phyloP scores from a whole-genome alignment of 2,888 invertebrate genomes.

The Caenorhabditis drosophilae region DNA sequence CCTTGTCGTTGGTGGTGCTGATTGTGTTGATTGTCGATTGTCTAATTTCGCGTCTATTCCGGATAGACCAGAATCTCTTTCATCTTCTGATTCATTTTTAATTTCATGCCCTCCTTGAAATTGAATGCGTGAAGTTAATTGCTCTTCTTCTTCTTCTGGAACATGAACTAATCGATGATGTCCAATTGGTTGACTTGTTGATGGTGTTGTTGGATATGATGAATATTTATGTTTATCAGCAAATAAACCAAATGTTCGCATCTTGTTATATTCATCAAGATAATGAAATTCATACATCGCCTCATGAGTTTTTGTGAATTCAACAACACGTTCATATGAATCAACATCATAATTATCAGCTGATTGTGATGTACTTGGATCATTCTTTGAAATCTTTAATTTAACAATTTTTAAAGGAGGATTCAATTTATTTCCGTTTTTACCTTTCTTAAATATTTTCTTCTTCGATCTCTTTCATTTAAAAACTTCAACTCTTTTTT shows the following conservation, averaged over 20 bases:
- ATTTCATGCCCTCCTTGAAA: conserved; percentile 9
- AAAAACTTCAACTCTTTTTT: conserved; percentile 39
- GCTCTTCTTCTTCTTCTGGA: conserved; percentile 30
- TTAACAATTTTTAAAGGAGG: no score
- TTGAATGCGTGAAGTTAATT: conserved; percentile 1
- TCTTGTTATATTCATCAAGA: conserved; percentile 78
- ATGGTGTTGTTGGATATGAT: not conserved
- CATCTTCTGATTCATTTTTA: conserved; percentile 7
- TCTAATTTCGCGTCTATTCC: no score
- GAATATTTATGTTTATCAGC: conserved; percentile 8
- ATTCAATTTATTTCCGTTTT: no score
- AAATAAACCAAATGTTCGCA: conserved; percentile 45
- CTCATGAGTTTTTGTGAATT: conserved; percentile 84
- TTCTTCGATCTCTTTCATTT: conserved; percentile 34
- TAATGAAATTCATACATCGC: conserved; percentile 90
- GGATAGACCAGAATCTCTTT: conserved; percentile 44
- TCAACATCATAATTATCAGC: conserved; percentile 70
- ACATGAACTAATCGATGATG: conserved; percentile 18
- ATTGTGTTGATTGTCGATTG: no score
- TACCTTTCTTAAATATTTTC: not conserved
- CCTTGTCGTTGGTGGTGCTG: not conserved
- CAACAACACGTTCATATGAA: conserved; percentile 74
- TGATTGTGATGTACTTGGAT: conserved; percentile 1
- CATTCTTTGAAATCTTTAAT: no score
- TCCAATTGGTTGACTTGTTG: no score